Percentiles rank a stretch among this genome's conserved stretches.
Conservation (phyloP, 2,888 invertebrate genomes). For the Euphydryas editha region DNA sequence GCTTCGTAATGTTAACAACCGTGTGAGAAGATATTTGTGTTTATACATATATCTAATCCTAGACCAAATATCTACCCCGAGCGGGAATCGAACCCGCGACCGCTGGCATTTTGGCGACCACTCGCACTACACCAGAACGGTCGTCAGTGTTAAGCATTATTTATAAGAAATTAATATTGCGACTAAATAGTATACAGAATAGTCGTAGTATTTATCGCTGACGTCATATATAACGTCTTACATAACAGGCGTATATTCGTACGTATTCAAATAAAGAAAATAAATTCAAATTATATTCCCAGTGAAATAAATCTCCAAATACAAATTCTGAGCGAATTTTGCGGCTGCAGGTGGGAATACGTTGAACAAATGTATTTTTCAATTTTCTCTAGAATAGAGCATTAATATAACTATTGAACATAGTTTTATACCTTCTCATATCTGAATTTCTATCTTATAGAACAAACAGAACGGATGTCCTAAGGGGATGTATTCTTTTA, state of each 20-base stretch:
- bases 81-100: no score
- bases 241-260: slow-evolving; percentile 15
- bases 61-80: no score
- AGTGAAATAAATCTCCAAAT: slow-evolving; percentile 32
- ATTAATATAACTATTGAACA: slow-evolving; percentile 19
- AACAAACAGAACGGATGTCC: not conserved
- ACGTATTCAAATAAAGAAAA: slow-evolving; percentile 26
- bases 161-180: no score
- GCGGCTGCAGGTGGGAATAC: slow-evolving; percentile 38
- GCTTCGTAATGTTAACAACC: no score
- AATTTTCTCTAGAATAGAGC: slow-evolving; percentile 36
- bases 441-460: slow-evolving; percentile 7
- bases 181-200: no score
- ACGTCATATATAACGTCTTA: slow-evolving; percentile 7
- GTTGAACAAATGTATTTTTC: slow-evolving; percentile 41
- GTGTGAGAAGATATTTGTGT: no score
- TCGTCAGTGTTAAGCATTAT: no score
- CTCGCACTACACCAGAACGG: no score
- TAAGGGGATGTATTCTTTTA: not conserved
- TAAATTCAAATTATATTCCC: slow-evolving; percentile 33
- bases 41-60: no score
- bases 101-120: no score
- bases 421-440: slow-evolving; percentile 2
- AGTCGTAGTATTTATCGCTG: not conserved
- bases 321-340: slow-evolving; percentile 32